Evolutionary conservation across 1,140 invertebrate genomes (phyloP).

Genomic region (Cotesia typhae): DNA sequence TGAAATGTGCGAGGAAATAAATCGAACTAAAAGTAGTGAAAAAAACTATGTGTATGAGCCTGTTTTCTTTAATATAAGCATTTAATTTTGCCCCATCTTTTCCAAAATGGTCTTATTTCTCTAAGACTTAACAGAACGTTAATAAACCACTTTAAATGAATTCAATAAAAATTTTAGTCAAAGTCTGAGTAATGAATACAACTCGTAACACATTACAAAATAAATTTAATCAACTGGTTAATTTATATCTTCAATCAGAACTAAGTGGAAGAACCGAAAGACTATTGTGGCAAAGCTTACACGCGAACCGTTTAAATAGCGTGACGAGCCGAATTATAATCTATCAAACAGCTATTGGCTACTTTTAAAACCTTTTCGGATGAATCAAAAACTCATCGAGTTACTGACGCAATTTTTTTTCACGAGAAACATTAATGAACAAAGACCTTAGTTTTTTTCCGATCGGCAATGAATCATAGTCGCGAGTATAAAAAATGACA

Average conservation of each 20-base stretch:
- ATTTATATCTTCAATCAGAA: background rate
- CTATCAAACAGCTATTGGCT: background rate
- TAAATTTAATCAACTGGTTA: background rate
- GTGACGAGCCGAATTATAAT: constrained; percentile 15
- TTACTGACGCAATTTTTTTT: background rate
- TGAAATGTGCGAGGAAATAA: too few relatives aligned
- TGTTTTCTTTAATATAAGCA: too few relatives aligned
- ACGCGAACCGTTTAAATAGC: constrained; percentile 12
- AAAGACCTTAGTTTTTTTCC: too few relatives aligned
- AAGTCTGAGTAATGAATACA: too few relatives aligned
- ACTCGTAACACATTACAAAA: background rate
- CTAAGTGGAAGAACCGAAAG: background rate
- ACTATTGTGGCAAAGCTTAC: background rate
- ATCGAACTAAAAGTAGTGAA: too few relatives aligned
- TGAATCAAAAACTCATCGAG: background rate
- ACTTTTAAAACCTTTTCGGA: background rate
- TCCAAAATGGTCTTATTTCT: too few relatives aligned
- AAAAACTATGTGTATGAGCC: too few relatives aligned
- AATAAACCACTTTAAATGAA: too few relatives aligned
- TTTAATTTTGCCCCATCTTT: too few relatives aligned
- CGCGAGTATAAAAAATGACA: background rate
- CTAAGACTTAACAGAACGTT: too few relatives aligned
- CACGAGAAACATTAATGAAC: too few relatives aligned
- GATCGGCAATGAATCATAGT: background rate
- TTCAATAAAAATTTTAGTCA: background rate